Evolutionary conservation across 2,888 invertebrate genomes (phyloP).

Genomic region (Tachystola acroxantha): DNA sequence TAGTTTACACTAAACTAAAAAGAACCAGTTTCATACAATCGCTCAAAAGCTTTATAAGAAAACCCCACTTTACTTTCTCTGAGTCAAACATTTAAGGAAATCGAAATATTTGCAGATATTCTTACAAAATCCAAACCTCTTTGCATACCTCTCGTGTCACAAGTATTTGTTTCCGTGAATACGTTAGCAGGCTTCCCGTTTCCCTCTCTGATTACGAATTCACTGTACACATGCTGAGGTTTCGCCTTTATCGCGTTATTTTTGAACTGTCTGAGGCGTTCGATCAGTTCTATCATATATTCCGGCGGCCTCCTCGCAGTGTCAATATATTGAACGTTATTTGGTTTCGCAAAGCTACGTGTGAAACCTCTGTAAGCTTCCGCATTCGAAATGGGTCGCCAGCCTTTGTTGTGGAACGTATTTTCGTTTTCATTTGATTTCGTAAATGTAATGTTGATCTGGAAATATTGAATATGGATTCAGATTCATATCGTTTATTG

Average conservation of each 20-base stretch:
- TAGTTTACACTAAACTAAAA: too few species aligned
- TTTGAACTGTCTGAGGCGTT: neutral
- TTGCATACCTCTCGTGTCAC: neutral
- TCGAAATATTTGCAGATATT: too few species aligned
- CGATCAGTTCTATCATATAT: neutral
- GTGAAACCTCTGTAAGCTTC: conserved; percentile 11
- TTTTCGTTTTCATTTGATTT: conserved; percentile 1
- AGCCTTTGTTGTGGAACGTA: conserved; percentile 17
- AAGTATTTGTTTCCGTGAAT: neutral
- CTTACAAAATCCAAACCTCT: too few species aligned
- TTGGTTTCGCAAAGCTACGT: neutral
- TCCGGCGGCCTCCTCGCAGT: neutral
- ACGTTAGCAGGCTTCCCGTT: neutral
- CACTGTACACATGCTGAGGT: conserved; percentile 5
- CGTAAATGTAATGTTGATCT: neutral
- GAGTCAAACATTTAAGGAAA: too few species aligned
- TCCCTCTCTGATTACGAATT: conserved; percentile 9
- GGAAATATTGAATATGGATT: too few species aligned
- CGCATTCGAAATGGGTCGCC: conserved; percentile 24
- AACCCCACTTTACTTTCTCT: too few species aligned
- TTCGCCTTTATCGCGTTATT: conserved; percentile 4
- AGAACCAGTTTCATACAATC: too few species aligned
- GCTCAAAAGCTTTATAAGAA: too few species aligned
- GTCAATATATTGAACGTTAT: neutral
- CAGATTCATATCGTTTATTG: too few species aligned